phyloP scores from a whole-genome alignment of 2,797 vertebrate species.

The Eulemur albifrons region DNA sequence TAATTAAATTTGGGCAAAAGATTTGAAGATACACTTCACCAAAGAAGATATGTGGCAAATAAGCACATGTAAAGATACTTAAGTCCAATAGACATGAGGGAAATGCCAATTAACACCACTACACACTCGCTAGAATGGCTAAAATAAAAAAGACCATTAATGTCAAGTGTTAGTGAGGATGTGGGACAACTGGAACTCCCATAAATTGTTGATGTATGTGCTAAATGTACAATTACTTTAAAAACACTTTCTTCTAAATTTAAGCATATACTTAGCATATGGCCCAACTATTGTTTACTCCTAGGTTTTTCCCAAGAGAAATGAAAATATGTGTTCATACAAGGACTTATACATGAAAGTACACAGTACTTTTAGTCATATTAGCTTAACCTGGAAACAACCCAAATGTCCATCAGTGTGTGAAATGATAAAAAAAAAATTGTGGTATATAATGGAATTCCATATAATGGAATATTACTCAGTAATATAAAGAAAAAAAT shows the following conservation, averaged over 20 bases:
- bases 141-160: conserved; percentile 14
- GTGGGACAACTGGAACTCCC: not conserved
- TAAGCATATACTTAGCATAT: not conserved
- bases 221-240: not conserved
- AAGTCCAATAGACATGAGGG: not conserved
- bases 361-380: not conserved
- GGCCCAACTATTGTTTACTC: not conserved
- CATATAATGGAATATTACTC: not conserved
- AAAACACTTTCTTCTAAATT: not conserved
- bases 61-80: conserved; percentile 22
- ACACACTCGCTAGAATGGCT: not conserved
- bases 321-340: conserved; percentile 18
- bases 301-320: not conserved
- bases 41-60: not conserved
- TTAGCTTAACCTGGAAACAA: conserved; percentile 2
- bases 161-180: not conserved
- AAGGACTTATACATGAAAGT: conserved; percentile 4
- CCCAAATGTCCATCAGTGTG: not conserved
- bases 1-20: conserved; percentile 20
- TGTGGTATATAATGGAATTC: not conserved
- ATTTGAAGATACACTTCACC: not conserved
- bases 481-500: not conserved
- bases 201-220: not conserved
- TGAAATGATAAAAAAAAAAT: not conserved
- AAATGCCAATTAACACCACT: not conserved